phyloP scores from a whole-genome alignment of 2,888 invertebrate genomes.

The Dioctria linearis region DNA sequence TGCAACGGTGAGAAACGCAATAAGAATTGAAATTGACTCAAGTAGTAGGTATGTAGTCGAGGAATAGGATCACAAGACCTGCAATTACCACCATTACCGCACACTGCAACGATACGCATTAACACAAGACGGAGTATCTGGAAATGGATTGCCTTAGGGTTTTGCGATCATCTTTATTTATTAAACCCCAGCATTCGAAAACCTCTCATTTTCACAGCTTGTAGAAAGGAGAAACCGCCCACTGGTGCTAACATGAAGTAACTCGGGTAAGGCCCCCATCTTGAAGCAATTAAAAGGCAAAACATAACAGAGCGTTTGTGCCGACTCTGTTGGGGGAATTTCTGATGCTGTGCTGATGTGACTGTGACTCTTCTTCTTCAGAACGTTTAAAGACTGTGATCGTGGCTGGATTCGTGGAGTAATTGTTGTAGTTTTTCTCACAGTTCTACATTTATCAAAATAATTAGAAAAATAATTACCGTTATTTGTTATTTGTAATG shows the following conservation, averaged over 20 bases:
- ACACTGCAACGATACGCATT: not conserved
- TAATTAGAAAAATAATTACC: no score
- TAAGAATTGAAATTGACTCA: no score
- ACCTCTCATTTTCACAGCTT: constrained; percentile 13
- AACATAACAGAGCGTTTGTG: not conserved
- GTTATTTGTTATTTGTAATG: no score
- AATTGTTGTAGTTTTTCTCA: no score
- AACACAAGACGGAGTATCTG: not conserved
- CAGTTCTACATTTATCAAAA: no score
- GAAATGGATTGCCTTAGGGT: not conserved
- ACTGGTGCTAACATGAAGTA: constrained; percentile 8
- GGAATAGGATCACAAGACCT: not conserved
- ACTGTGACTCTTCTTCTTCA: no score
- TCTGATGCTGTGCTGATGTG: no score
- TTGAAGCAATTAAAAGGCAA: not conserved
- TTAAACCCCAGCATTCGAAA: not conserved
- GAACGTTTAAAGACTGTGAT: no score
- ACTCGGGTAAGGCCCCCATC: not conserved
- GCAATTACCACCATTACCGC: not conserved
- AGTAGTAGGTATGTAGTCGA: no score
- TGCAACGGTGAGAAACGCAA: not conserved
- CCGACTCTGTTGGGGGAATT: no score
- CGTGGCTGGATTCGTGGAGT: no score
- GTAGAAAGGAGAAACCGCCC: constrained; percentile 1
- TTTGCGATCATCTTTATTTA: constrained; percentile 1